Conservation (phyloP, 2,797 vertebrate species). For the Poecile montanus region DNA sequence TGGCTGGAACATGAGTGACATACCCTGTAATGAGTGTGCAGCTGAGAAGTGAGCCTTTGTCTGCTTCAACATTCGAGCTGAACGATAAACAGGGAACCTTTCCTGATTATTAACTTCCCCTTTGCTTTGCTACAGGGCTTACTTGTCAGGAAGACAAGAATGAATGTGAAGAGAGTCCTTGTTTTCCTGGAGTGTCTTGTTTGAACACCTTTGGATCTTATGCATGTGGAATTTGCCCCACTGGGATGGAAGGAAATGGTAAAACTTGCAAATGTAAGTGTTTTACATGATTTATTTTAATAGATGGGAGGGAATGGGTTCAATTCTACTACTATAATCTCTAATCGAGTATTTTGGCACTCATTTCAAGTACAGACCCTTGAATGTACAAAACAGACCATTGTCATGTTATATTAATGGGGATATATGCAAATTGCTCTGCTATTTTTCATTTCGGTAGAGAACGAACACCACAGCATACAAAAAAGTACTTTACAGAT, state of each 20-base stretch:
- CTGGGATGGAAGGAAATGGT: constrained; percentile 81
- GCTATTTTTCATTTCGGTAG: not conserved
- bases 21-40: constrained; percentile 24
- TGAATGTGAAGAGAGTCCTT: constrained; percentile 78
- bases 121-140: constrained; percentile 69
- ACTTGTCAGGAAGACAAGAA: constrained; percentile 81
- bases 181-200: constrained; percentile 78
- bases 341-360: not conserved
- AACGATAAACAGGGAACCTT: constrained; percentile 26
- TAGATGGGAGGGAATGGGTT: not conserved
- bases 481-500: not conserved
- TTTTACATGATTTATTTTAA: not conserved
- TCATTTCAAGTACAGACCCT: not conserved
- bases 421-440: not conserved
- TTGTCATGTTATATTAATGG: not conserved
- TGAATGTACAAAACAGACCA: not conserved
- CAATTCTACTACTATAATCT: not conserved
- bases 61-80: not conserved
- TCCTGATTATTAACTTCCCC: constrained; percentile 34
- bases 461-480: not conserved
- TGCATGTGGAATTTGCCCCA: constrained; percentile 79
- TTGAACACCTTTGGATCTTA: constrained; percentile 81
- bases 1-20: not conserved
- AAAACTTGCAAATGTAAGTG: constrained; percentile 76
- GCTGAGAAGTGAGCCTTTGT: constrained; percentile 5